Percentiles rank a stretch among this genome's conserved stretches.
Evolutionary conservation across 2,113 vertebrate species (phyloP).

Genomic region (Sinocyclocheilus maitianheensis): DNA sequence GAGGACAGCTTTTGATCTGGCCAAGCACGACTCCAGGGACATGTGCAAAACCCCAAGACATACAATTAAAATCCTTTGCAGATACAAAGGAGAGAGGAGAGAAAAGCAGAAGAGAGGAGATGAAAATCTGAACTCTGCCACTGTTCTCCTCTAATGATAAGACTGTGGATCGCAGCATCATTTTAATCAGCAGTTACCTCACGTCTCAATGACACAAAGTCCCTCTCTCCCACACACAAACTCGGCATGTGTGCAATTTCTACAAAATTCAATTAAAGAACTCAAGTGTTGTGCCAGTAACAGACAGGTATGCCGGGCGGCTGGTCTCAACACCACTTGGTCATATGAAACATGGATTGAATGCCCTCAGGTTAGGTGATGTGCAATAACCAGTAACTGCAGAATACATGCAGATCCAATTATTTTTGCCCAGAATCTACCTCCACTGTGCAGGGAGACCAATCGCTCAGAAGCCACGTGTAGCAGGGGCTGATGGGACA

Average conservation of each 20-base stretch:
- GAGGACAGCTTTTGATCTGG: conserved; percentile 39
- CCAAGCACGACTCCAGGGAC: conserved; percentile 48
- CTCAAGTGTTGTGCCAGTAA: conserved; percentile 30
- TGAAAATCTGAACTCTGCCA: conserved; percentile 46
- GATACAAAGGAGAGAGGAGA: conserved; percentile 38
- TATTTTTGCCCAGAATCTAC: conserved; percentile 70
- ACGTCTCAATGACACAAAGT: conserved; percentile 59
- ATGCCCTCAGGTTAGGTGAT: conserved; percentile 29
- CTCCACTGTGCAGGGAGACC: conserved; percentile 88
- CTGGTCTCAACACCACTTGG: conserved; percentile 22
- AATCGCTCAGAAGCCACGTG: conserved; percentile 85
- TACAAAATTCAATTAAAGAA: conserved; percentile 61
- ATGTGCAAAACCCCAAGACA: conserved; percentile 43
- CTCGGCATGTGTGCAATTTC: conserved; percentile 40
- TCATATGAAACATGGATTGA: conserved; percentile 10
- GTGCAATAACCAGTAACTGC: conserved; percentile 15
- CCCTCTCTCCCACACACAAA: background rate
- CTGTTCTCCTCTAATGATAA: conserved; percentile 52
- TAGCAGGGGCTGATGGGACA: conserved; percentile 91
- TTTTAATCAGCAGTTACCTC: conserved; percentile 53
- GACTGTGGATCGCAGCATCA: conserved; percentile 31
- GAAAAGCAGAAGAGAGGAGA: conserved; percentile 33
- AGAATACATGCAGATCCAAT: background rate
- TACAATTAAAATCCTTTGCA: conserved; percentile 61
- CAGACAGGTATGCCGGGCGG: conserved; percentile 24